A percentile compares a stretch with the other conserved stretches of the same genome.
Conservation (phyloP, 2,888 invertebrate genomes). For the Colletes collaris region DNA sequence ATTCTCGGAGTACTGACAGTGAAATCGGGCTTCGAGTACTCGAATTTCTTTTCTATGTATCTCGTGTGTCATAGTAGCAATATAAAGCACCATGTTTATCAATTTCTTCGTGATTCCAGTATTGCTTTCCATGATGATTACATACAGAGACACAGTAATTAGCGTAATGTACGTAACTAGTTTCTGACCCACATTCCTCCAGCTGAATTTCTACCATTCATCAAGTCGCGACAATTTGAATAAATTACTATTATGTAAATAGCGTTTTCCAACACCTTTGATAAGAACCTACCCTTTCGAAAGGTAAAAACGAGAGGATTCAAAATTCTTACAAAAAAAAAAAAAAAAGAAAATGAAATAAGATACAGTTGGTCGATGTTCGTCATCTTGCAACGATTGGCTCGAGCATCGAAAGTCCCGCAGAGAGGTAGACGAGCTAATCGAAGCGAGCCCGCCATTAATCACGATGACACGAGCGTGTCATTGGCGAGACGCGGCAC, state of each 20-base stretch:
- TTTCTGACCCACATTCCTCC: slow-evolving; percentile 41
- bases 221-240: slow-evolving; percentile 2
- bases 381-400: neutral
- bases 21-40: neutral
- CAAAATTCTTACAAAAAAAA: too few species aligned
- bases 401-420: neutral
- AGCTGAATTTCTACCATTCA: slow-evolving; percentile 23
- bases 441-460: slow-evolving; percentile 1
- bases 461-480: slow-evolving; percentile 10
- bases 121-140: slow-evolving; percentile 20
- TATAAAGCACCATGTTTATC: slow-evolving; percentile 8
- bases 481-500: neutral
- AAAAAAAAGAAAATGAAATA: too few species aligned
- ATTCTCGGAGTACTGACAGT: neutral
- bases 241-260: slow-evolving; percentile 12
- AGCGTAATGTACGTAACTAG: slow-evolving; percentile 43
- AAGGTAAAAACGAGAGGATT: too few species aligned
- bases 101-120: slow-evolving; percentile 14
- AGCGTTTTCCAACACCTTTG: too few species aligned
- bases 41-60: neutral
- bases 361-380: too few species aligned
- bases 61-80: slow-evolving; percentile 23
- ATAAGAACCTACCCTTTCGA: too few species aligned
- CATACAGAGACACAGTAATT: slow-evolving; percentile 18
- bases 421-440: neutral